Base-by-base conservation (phyloP, 2,797 vertebrate genomes). In the Coluber constrictor region DNA sequence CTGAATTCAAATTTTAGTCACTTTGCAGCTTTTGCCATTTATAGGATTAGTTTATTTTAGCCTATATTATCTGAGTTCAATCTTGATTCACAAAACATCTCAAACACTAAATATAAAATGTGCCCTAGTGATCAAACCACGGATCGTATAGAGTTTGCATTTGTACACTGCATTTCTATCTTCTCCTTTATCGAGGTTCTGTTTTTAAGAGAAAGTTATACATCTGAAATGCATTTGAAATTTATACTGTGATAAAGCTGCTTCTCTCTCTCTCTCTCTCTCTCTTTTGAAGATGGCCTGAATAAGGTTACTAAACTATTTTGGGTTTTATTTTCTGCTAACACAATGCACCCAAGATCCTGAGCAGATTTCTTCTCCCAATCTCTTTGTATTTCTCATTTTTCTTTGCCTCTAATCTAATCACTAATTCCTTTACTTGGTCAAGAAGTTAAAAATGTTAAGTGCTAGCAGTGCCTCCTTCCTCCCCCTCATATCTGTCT, bases 361-460 rank as follows among this genome's bases (percentile, higher is more conserved):
- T 90, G 92, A 70, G 7, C 27, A 92, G 90, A 96, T 60, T 70
- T 86, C 91, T 93, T 56, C 83, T 83, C 59, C 18, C 66, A 93
- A 91, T 91, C 90, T 96, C 94, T 95, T 95, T 87, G 43, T 0
- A 11, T 92, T 94, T 95, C 96, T 96, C 92, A 1, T 96, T 97
- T 96, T 97, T 96, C 95, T 97, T 95, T 95, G 94, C 88, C 93
- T 97, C 96, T 98, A 97, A 97, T 98, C 97, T 97, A 98, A 98
- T 97, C 96, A 0, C 97, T 96, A 96, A 97, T 98, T 97, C 97
- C 94, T 97, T 95, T 94, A 92, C 96, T 97, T 96, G 96, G 97
- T 96, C 97, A 97, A 97, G 97, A 96, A 97, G 97, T 98, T 98
- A 98, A 97, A 98, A 98, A 98, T 96, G 97, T 97, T 97, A 98